Base-by-base conservation (phyloP, 2,888 invertebrate genomes). In the Subacronicta megacephala region DNA sequence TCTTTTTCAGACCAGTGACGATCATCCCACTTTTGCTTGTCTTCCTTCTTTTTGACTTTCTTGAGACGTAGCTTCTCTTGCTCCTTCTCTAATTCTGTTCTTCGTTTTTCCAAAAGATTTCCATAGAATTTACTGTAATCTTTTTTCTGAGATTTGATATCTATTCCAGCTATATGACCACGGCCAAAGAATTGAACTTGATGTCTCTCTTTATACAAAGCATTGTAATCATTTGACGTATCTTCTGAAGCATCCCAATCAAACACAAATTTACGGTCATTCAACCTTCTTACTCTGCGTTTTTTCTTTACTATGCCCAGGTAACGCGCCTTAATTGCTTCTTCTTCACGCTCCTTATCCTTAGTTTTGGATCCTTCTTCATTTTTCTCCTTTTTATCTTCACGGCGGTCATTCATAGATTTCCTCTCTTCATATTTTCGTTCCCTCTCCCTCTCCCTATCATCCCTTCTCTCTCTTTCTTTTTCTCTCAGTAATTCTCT, bases 171-270 rank as follows among this genome's bases (percentile, higher is more conserved):
- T 26, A 99, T 96, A 86, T 99, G 98, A 9, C 99, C 99, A 60
- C 99, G 95, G 0, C 99, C 99, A 94, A 98, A 99, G 89, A 99
- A 99, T 91, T 99, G 99, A 5, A 99, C 98, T 91, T 99, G 98
- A 92, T 99, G 99, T 44, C 98, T 95, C 77, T 99, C 98, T 89
- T 99, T 99, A 84, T 99, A 99, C 17, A 99, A 94, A 60, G 97
- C 96, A 89, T 99, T 99, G 84, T 99, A 99, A 94, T 99, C 99
- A 63, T 97, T 97, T 2, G 99, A 98, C 0, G 99, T 99, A 83
- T 99, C 99, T 90, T 99, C 99, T 0, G 98, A 97, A 0, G 99
- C 99, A 93, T 99, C 99, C 99, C 99, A 99, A 90, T 99, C 99
- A 90, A 99, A 99, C 0, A 99, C 99, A 95, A 99, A 99, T 92